These are phyloP conservation scores for Uria aalge DNA, from an alignment of 2,113 vertebrate genomes.

Conservation along the genomic window DNA sequence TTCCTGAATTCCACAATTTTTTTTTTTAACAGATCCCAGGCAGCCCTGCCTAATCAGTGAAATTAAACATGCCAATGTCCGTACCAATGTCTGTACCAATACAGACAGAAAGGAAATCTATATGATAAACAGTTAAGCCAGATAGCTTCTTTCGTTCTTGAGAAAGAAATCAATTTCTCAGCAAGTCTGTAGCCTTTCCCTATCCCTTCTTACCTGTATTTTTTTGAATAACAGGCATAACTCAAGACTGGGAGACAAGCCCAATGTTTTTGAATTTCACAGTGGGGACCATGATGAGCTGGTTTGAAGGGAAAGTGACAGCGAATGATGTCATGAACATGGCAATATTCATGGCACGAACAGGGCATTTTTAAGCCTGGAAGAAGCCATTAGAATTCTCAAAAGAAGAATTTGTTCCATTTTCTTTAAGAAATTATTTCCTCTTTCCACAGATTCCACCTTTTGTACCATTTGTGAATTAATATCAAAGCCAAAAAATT, in stretches of 20 bases:
- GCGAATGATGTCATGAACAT: background rate
- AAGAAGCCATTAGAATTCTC: background rate
- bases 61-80: background rate
- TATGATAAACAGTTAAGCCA: background rate
- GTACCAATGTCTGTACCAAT: background rate
- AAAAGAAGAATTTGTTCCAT: background rate
- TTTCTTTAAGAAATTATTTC: background rate
- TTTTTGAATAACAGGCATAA: background rate
- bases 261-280: background rate
- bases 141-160: background rate
- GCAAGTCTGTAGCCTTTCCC: background rate
- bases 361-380: background rate
- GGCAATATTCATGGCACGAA: background rate
- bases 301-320: background rate
- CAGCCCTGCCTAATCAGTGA: background rate
- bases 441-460: background rate
- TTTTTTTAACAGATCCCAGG: background rate
- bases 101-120: background rate
- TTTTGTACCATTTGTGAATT: background rate
- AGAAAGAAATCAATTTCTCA: background rate
- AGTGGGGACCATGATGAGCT: background rate
- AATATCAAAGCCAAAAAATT: background rate
- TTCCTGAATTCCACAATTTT: background rate
- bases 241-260: background rate
- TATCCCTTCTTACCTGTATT: background rate